Evolutionary conservation across 2,113 vertebrate genomes (phyloP).

Genomic region (Brachyhypopomus gauderio): DNA sequence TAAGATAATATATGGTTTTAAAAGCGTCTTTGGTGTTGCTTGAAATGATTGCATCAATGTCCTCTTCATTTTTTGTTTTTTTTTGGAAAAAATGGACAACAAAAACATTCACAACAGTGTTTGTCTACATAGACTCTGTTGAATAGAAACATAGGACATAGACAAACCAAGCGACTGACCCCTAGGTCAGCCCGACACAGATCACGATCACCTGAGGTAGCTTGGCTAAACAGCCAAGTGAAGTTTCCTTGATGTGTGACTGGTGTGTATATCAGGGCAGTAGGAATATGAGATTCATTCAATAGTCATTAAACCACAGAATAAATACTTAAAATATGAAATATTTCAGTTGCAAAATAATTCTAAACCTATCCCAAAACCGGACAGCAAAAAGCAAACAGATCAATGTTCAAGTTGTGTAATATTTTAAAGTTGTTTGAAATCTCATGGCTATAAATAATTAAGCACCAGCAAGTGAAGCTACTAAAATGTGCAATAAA

Average conservation of each 20-base stretch:
- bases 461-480: conserved; percentile 11
- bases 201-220: conserved; percentile 37
- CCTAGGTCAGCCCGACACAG: background rate
- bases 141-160: background rate
- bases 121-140: background rate
- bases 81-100: background rate
- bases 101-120: background rate
- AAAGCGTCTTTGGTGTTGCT: conserved; percentile 26
- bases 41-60: conserved; percentile 27
- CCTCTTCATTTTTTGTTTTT: background rate
- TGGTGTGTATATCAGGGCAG: background rate
- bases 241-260: background rate
- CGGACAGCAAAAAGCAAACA: background rate
- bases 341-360: background rate
- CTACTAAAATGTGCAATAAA: background rate
- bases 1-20: background rate
- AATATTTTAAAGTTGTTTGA: background rate
- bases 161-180: conserved; percentile 6
- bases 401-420: background rate
- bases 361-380: background rate
- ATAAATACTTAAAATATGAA: conserved; percentile 28
- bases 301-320: background rate
- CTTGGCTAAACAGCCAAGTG: conserved; percentile 15
- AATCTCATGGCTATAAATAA: conserved; percentile 21
- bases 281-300: background rate